Percentiles rank a stretch among this genome's conserved stretches.
Evolutionary conservation across 1,140 invertebrate species (phyloP).

Genomic region (Ectropis grisescens): DNA sequence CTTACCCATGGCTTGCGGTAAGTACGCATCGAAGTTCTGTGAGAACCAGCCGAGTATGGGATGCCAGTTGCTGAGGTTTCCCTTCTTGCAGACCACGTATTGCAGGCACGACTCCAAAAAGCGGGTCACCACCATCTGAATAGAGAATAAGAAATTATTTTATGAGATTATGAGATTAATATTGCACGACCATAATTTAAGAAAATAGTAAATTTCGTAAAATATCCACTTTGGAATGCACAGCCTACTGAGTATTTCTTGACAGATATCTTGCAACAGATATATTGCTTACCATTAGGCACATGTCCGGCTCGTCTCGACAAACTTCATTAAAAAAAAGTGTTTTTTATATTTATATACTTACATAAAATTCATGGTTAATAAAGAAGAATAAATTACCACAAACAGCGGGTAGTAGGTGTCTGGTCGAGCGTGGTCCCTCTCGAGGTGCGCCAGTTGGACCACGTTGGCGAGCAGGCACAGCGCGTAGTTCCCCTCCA

Average conservation of each 20-base stretch:
- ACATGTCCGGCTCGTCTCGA: too few relatives aligned
- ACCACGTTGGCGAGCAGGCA: slow-evolving; percentile 85
- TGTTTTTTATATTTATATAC: too few relatives aligned
- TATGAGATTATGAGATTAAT: too few relatives aligned
- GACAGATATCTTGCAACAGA: too few relatives aligned
- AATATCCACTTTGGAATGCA: too few relatives aligned
- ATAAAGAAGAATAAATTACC: slow-evolving; percentile 44
- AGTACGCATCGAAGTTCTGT: slow-evolving; percentile 84
- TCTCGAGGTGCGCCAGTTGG: slow-evolving; percentile 82
- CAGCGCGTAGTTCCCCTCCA: slow-evolving; percentile 90
- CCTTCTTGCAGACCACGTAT: slow-evolving; percentile 88
- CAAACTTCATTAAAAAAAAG: too few relatives aligned
- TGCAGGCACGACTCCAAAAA: slow-evolving; percentile 88
- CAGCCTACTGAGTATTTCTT: too few relatives aligned
- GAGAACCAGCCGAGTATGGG: slow-evolving; percentile 98
- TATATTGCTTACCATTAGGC: too few relatives aligned
- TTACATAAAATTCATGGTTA: too few relatives aligned
- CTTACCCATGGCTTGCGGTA: slow-evolving; percentile 84
- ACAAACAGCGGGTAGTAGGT: slow-evolving; percentile 80
- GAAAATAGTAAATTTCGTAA: too few relatives aligned
- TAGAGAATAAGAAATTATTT: too few relatives aligned
- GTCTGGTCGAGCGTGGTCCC: slow-evolving; percentile 72
- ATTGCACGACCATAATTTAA: too few relatives aligned
- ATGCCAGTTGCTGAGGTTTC: slow-evolving; percentile 96
- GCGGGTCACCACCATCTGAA: slow-evolving; percentile 82